Conservation (phyloP, 2,797 vertebrate species). For the Neosalanx taihuensis region DNA sequence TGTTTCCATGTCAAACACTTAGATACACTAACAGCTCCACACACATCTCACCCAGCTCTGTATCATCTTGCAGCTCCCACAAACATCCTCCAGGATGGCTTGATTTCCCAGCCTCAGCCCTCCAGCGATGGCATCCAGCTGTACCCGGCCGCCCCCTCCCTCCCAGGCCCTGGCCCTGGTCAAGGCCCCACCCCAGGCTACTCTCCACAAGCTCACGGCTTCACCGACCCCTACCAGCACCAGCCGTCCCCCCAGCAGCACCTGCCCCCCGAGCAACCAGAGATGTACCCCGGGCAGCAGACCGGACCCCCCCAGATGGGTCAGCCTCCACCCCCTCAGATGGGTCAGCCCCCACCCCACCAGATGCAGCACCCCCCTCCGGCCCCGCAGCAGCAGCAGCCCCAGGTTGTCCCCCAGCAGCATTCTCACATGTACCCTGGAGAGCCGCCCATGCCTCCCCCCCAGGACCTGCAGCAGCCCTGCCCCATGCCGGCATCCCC, state of each 20-base stretch:
- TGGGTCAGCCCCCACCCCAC: slow-evolving; percentile 24
- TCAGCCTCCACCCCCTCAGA: slow-evolving; percentile 21
- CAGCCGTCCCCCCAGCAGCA: background rate
- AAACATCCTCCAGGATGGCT: slow-evolving; percentile 74
- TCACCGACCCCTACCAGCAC: slow-evolving; percentile 50
- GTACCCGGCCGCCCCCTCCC: slow-evolving; percentile 68
- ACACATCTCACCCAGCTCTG: background rate
- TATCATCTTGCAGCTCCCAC: slow-evolving; percentile 72
- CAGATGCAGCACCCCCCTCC: slow-evolving; percentile 37
- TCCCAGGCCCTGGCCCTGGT: slow-evolving; percentile 31
- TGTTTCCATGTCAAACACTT: too few relatives aligned
- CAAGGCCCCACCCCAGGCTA: background rate
- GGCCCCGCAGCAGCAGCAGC: slow-evolving; percentile 38
- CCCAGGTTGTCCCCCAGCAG: background rate
- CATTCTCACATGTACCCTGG: slow-evolving; percentile 3
- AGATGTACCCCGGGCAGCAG: slow-evolving; percentile 62
- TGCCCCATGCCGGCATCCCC: slow-evolving; percentile 54
- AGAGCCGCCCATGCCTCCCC: slow-evolving; percentile 38
- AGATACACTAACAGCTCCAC: too few relatives aligned
- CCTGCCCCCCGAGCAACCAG: slow-evolving; percentile 4
- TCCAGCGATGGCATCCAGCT: slow-evolving; percentile 64
- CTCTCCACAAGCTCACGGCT: background rate
- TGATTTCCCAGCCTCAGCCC: slow-evolving; percentile 54
- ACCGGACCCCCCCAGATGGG: slow-evolving; percentile 57
- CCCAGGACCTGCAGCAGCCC: slow-evolving; percentile 38